Base-by-base conservation (phyloP, 1,140 invertebrate genomes). In the Megalopta genalis region DNA sequence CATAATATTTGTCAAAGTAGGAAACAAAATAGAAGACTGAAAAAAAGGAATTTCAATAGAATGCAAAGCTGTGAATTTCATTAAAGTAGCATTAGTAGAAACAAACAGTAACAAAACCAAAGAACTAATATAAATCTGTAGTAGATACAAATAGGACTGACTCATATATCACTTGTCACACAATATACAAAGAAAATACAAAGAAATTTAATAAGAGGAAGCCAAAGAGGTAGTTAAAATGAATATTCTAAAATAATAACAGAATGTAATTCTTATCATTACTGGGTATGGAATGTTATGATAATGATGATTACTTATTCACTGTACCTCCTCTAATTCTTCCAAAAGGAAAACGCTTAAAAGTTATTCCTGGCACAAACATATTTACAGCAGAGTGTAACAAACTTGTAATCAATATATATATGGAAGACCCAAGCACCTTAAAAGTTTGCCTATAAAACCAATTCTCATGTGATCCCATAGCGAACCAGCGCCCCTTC, bases 341-440 rank as follows among this genome's bases (percentile, higher is more conserved):
- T 67, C 21, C 57, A 49, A 37, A 9, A 65, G 12, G 32, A 46
- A 80, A 52, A 81, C 10, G 9, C 39, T 66, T 59, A 46, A 60
- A 52, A 63, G 27, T 63, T 74, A 76, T 64, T 75, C 82, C 69
- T 86, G 75, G 37, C 46, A 70, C 64, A 32, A 83, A 62, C 32
- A 82, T 68, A 37, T 69, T 83, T 82, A 77, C 25, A 80, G 63
- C 83, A 78, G 66, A 64, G 82, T 67, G 66, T 12, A 67, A 63
- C 64, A 73, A 32, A 81, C 10, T 77, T 25, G 23, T 62, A 25
- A 73, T 73, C 23, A 23, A 77, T 66, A 42, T 80, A 77, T 69
- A 46, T 23, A 14, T n/a, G 65, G 65, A 87, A 37, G 60, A 78
- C 77, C 86, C 84, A 87, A 87, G 85, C 88, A 87, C 80, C 80